A percentile compares a stretch with the other conserved stretches of the same genome.
phyloP scores from a whole-genome alignment of 2,888 invertebrate species.

The Xestia ashworthii region DNA sequence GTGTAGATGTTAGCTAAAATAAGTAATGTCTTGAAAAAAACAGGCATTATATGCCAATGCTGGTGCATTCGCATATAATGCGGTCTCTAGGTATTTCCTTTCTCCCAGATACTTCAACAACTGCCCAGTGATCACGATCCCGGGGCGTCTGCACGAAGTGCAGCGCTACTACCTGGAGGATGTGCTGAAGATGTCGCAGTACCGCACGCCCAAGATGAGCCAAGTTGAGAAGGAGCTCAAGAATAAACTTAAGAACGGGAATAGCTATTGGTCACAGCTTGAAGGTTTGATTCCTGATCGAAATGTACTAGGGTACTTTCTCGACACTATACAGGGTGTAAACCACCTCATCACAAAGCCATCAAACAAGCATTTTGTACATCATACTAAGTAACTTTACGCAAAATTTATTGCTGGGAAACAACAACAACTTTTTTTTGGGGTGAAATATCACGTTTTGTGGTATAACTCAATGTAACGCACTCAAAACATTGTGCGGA shows the following conservation, averaged over 20 bases:
- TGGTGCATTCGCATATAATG: slow-evolving; percentile 3
- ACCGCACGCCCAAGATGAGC: slow-evolving; percentile 88
- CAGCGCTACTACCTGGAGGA: slow-evolving; percentile 95
- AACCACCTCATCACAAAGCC: too few species aligned
- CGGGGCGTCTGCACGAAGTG: slow-evolving; percentile 94
- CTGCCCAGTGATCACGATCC: slow-evolving; percentile 94
- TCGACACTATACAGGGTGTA: too few species aligned
- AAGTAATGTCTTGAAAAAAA: neutral
- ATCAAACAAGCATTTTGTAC: too few species aligned
- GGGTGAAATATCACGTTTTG: too few species aligned
- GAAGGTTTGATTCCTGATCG: slow-evolving; percentile 71
- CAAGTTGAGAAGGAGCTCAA: slow-evolving; percentile 81
- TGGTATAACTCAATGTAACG: too few species aligned
- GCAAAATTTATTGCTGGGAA: too few species aligned
- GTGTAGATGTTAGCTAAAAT: neutral
- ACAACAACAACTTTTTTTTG: too few species aligned
- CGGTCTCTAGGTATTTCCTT: slow-evolving; percentile 7
- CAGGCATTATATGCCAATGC: slow-evolving; percentile 8
- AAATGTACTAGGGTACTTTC: neutral
- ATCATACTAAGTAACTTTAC: too few species aligned
- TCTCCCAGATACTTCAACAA: slow-evolving; percentile 93
- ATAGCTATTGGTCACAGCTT: slow-evolving; percentile 85
- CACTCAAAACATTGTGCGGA: too few species aligned
- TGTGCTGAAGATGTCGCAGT: slow-evolving; percentile 92
- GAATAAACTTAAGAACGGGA: slow-evolving; percentile 77